Evolutionary conservation across 2,888 invertebrate species (phyloP), one percentile per base, ranked within the genome.

Genomic region (Agrotis clavis): DNA sequence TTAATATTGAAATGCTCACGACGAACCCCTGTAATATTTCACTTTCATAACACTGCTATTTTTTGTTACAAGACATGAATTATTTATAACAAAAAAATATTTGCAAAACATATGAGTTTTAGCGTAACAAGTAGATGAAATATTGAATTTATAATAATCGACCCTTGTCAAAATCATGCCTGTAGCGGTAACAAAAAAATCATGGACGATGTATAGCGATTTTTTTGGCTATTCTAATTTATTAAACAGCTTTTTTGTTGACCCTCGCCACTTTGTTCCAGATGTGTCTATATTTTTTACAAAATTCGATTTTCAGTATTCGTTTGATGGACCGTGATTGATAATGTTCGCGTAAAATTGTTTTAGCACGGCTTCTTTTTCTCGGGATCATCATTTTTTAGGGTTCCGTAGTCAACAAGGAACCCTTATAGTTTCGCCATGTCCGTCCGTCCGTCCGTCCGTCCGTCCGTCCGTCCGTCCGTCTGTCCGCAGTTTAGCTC

Each of bases 121-220:
- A 64, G 64, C 67, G 57, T 47, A 48, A 63, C 48, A 60, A 57
- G 60, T 70, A 67, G 64, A 80, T 80, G 75, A 84, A 84, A 82
- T 72, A 77, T 84, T 84, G 73, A 80, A 84, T 78, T 81, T 77
- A 56, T 69, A 69, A 72, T 73, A 81, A 82, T 84, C 72, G 65
- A 82, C 84, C 82, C 82, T 82, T 77, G 82, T 82, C 82, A 84
- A 69, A 84, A 71, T 66, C 77, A 74, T 68, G 65, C 67, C 41
- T 21, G 65, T 60, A 61, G 53, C 65, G 50, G 21, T 47, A 41
- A 50, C 76, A 75, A 81, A 83, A 74, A 62, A 53, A 41, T 41
- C 6, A 18, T 19, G 19, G 45, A 67, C 56, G 64, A 62, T 48
- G 25, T 77, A 35, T 30, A 74, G 3, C 18, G 30, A 21, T 56